Base-by-base conservation (phyloP, 2,797 vertebrate species). In the Knipowitschia caucasica region DNA sequence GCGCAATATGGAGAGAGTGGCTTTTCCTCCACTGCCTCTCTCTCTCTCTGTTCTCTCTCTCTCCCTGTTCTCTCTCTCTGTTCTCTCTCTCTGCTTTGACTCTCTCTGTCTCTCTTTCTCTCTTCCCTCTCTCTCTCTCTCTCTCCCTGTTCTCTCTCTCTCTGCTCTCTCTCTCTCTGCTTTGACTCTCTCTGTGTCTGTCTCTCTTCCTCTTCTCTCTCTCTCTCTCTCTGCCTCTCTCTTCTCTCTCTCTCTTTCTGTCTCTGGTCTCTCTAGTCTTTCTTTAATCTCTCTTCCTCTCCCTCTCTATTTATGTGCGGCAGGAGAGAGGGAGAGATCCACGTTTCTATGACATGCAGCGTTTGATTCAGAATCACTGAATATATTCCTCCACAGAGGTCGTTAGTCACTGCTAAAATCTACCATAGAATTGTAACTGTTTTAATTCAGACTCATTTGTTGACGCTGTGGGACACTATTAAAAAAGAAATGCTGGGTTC, bases 51-150 rank as follows among this genome's bases (percentile, higher is more conserved):
- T 53, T 38, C 63, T 60, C 53, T 38, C 50, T 50, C 52, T 59
- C 54, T 51, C 60, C 38, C 61, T n/a, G n/a, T n/a, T 18, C 45
- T 30, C 57, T 51, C 62, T 42, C 60, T 50, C 52, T 56, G n/a
- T 53, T 38, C 63, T 60, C 59, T 67, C 64, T 47, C 51, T 56
- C 53, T 26, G 46, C 64, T 56, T 73, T 7, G 25, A 5, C 45
- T 29, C 43, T 18, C 45, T 30, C 57, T 51, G 59, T 42, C 60
- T 50, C 52, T 56, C 63, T 60, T 51, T 38, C 50, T 50, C 59
- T 67, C 64, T 47, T 51, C 59, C 53, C 24, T 49, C 64, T 56
- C 75, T 7, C 25, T 5, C 45, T 29, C 43, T 18, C 45, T 30
- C 57, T 51, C 62, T 42, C 60, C 46, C 52, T 56, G n/a, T 53